Evolutionary conservation across 2,888 invertebrate genomes (phyloP), one percentile per base, ranked within the genome.

Genomic region (Folsomia candida): DNA sequence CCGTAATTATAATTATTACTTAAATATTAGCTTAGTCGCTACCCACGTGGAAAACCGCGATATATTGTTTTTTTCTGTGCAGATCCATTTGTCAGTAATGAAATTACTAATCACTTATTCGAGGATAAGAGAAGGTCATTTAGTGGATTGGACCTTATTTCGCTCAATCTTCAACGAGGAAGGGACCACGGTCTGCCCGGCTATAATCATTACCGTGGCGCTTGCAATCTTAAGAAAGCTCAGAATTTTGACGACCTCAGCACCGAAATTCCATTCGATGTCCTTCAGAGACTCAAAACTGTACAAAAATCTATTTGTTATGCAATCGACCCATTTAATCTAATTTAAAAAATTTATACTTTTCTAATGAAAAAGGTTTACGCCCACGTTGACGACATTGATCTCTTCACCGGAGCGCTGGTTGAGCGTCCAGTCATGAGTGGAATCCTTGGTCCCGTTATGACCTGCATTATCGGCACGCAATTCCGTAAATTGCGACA

Each of bases 381-480:
- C 83, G 88, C 91, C 0, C 90, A 91, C 1, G 96, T 97, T 0
- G 96, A 97, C 81, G 97, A 98, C 83, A 94, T 98, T 69, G 94
- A 98, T 83, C 86, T 97, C 1, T 98, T 97, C 88, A 93, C 96
- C 0, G 97, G 97, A 25, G 93, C 95, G 1, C 90, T 97, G 90
- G 92, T 94, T 79, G 92, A 93, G 82, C 86, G 91, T 62, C 92
- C 93, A 11, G 85, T 94, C 4, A 92, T 92, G 81, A 97, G 97
- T 4, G 96, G 94, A 4, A 85, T 94, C 0, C 92, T 97, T 0
- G 97, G 97, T 2, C 97, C 97, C 0, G 97, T 97, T 0, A 91
- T 97, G 81, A 95, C 94, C 18, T 87, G 86, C 82, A 91, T 98
- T 80, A 94, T 98, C 80, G 97, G 94, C 67, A 92, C 93, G 66